phyloP scores from a whole-genome alignment of 1,140 invertebrate genomes.

The Sminthurinus signatus region DNA sequence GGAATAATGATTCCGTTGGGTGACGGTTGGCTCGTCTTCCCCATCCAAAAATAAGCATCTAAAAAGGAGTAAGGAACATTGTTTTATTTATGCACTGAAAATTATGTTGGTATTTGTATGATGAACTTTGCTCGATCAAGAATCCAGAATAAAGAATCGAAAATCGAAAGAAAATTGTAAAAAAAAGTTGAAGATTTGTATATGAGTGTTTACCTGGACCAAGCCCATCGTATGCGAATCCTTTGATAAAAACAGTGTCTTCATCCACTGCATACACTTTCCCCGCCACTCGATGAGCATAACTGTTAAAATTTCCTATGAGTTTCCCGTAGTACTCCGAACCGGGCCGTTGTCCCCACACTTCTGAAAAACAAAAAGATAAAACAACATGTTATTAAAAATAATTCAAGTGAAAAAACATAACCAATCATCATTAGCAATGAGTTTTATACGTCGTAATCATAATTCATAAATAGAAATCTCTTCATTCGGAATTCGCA shows the following conservation, averaged over 20 bases:
- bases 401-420: not conserved
- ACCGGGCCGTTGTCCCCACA: not conserved
- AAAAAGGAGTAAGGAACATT: slow-evolving; percentile 34
- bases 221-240: slow-evolving; percentile 77
- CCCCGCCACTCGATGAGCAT: slow-evolving; percentile 62
- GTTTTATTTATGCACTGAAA: too few relatives aligned
- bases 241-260: slow-evolving; percentile 74
- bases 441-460: too few relatives aligned
- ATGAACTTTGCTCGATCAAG: too few relatives aligned
- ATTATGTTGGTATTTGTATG: too few relatives aligned
- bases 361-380: not conserved
- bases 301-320: slow-evolving; percentile 60
- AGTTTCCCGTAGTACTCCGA: slow-evolving; percentile 59
- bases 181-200: not conserved
- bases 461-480: too few relatives aligned
- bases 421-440: not conserved
- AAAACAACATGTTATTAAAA: too few relatives aligned
- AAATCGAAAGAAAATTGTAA: too few relatives aligned
- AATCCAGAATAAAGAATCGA: too few relatives aligned
- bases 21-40: slow-evolving; percentile 64
- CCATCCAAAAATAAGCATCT: slow-evolving; percentile 83
- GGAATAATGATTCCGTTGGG: slow-evolving; percentile 74
- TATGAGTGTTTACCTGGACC: slow-evolving; percentile 52
- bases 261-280: slow-evolving; percentile 80
- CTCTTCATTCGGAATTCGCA: too few relatives aligned